phyloP scores from a whole-genome alignment of 2,888 invertebrate genomes.

The Mallateleia sp. region DNA sequence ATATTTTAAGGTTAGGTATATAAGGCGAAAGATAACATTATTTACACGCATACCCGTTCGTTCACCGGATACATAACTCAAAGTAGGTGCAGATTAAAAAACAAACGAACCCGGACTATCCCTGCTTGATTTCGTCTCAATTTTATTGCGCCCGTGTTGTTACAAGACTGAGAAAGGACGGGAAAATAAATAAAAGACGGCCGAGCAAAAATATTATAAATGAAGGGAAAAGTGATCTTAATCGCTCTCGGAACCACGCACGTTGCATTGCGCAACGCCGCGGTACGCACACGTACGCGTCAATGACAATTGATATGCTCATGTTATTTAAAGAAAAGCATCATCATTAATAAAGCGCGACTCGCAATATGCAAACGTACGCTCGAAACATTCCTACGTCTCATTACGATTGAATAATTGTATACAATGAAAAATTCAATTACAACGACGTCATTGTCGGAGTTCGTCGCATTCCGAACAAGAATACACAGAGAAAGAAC shows the following conservation, averaged over 20 bases:
- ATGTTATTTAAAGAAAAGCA: conserved; percentile 49
- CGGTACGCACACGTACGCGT: background rate
- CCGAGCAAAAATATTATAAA: conserved; percentile 52
- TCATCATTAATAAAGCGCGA: conserved; percentile 42
- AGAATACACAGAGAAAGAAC: too few relatives aligned
- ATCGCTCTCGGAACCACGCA: conserved; percentile 2
- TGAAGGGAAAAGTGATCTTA: conserved; percentile 17
- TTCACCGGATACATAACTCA: conserved; percentile 77
- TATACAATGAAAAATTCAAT: background rate
- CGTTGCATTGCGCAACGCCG: conserved; percentile 27
- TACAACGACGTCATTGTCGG: background rate
- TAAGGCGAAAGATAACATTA: conserved; percentile 75
- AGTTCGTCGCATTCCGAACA: background rate
- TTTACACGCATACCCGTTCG: conserved; percentile 76
- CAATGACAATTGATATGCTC: conserved; percentile 52
- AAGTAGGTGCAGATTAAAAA: conserved; percentile 74
- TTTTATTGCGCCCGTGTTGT: conserved; percentile 69
- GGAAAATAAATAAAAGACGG: conserved; percentile 62
- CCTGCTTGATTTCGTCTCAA: conserved; percentile 64
- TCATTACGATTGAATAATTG: conserved; percentile 8
- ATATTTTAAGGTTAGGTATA: conserved; percentile 76
- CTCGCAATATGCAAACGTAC: conserved; percentile 16
- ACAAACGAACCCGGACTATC: conserved; percentile 62
- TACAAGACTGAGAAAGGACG: conserved; percentile 42
- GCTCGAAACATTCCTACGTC: conserved; percentile 15